Evolutionary conservation across 1,140 invertebrate species (phyloP).

Genomic region (Dendroctonus ponderosae): DNA sequence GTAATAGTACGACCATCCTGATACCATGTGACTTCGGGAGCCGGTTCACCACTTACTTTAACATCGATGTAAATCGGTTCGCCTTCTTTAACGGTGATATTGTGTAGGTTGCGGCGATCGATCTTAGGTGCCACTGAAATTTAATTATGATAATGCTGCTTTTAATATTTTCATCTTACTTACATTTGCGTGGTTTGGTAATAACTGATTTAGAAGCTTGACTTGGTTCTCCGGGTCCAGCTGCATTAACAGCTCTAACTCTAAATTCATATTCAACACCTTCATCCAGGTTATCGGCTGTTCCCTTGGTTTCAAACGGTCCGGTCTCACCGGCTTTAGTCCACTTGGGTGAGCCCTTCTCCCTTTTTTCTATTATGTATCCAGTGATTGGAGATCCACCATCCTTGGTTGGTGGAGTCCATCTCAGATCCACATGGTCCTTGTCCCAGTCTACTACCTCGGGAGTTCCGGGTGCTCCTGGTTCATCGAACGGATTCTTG

Average conservation of each 20-base stretch:
- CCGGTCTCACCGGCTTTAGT: constrained; percentile 79
- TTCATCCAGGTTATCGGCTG: constrained; percentile 78
- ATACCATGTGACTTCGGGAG: constrained; percentile 76
- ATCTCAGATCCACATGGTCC: constrained; percentile 89
- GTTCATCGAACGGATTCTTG: constrained; percentile 97
- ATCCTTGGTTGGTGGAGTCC: constrained; percentile 84
- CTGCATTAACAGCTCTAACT: constrained; percentile 77
- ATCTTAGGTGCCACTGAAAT: constrained; percentile 85
- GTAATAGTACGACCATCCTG: constrained; percentile 62
- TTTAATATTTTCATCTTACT: constrained; percentile 47
- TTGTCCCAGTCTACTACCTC: constrained; percentile 93
- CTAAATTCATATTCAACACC: constrained; percentile 86
- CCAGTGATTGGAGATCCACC: constrained; percentile 91
- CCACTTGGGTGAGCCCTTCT: constrained; percentile 85
- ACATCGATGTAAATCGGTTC: constrained; percentile 82
- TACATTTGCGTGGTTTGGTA: constrained; percentile 84
- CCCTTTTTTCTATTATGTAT: constrained; percentile 92
- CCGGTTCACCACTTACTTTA: constrained; percentile 80
- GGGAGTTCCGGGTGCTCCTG: constrained; percentile 84
- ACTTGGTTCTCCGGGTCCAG: constrained; percentile 75
- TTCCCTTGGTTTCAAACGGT: constrained; percentile 74
- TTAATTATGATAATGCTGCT: constrained; percentile 5
- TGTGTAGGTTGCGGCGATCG: constrained; percentile 75
- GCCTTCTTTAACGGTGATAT: constrained; percentile 76
- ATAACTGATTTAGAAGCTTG: constrained; percentile 71